Evolutionary conservation across 2,888 invertebrate genomes (phyloP).

Genomic region (Zhengitettix transpicula): DNA sequence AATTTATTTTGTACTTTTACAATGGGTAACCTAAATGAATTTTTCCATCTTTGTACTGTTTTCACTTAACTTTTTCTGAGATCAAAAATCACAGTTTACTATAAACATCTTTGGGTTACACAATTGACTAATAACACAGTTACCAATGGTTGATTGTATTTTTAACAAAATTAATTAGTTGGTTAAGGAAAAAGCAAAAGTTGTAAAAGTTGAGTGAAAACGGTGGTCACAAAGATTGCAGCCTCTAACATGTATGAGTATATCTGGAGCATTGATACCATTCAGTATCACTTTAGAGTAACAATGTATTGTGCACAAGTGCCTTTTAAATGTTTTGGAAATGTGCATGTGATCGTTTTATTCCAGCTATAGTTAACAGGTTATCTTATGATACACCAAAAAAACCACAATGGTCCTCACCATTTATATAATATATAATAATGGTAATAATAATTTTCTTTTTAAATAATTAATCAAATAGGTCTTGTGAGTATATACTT

Average conservation of each 20-base stretch:
- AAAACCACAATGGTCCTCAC: constrained; percentile 1
- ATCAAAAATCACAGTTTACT: not conserved
- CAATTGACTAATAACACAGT: too few species aligned
- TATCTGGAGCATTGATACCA: too few species aligned
- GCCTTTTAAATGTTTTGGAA: not conserved
- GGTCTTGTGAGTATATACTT: too few species aligned
- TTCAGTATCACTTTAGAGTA: too few species aligned
- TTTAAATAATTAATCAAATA: not conserved
- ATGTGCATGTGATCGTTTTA: not conserved
- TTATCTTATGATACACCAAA: constrained; percentile 4
- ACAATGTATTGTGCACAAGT: constrained; percentile 1
- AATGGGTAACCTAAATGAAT: not conserved
- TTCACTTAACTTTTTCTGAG: not conserved
- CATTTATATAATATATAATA: constrained; percentile 1
- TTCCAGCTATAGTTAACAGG: not conserved
- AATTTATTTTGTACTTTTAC: too few species aligned
- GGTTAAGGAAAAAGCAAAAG: too few species aligned
- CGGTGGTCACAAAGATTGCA: too few species aligned
- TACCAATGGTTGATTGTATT: too few species aligned
- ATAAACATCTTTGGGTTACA: not conserved
- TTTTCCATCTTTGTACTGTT: not conserved
- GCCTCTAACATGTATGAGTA: too few species aligned
- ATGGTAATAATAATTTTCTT: not conserved
- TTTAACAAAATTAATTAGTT: too few species aligned
- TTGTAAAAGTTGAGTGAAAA: too few species aligned